Percentiles rank a stretch among this genome's conserved stretches.
Conservation (phyloP, 1,140 invertebrate species). For the Lucilia sericata region DNA sequence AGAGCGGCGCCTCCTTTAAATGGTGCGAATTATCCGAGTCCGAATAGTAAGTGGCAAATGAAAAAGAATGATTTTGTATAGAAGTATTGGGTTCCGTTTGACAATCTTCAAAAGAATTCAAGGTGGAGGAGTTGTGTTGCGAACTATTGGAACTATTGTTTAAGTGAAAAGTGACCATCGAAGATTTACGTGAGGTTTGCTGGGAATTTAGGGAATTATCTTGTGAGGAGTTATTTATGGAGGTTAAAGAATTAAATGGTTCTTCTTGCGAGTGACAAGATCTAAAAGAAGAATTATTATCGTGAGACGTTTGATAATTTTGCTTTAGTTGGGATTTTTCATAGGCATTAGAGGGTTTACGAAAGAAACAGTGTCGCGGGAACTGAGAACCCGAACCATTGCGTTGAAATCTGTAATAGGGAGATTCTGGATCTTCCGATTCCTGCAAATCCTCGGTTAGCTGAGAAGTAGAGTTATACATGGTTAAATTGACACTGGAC, state of each 20-base stretch:
- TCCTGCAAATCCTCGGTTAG: constrained; percentile 47
- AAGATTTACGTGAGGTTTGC: constrained; percentile 47
- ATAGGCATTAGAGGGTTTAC: constrained; percentile 47
- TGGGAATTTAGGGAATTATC: constrained; percentile 49
- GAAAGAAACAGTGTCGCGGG: constrained; percentile 63
- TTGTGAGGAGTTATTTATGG: constrained; percentile 48
- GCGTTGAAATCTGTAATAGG: constrained; percentile 57
- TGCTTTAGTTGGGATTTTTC: background rate
- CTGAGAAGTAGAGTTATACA: constrained; percentile 59
- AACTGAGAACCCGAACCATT: constrained; percentile 64
- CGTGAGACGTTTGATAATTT: background rate
- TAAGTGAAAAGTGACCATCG: constrained; percentile 47
- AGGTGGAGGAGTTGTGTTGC: background rate
- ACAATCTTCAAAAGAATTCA: constrained; percentile 31
- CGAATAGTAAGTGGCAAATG: constrained; percentile 58
- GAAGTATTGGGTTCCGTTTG: background rate
- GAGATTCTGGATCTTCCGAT: constrained; percentile 44
- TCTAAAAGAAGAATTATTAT: constrained; percentile 39
- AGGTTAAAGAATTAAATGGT: constrained; percentile 47
- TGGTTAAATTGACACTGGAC: constrained; percentile 65
- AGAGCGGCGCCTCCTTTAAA: constrained; percentile 4
- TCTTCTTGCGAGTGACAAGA: constrained; percentile 44
- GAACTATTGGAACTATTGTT: constrained; percentile 26
- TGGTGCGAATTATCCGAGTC: constrained; percentile 31
- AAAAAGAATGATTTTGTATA: constrained; percentile 53